Conservation (phyloP, 2,888 invertebrate species). For the Dynastes maya region DNA sequence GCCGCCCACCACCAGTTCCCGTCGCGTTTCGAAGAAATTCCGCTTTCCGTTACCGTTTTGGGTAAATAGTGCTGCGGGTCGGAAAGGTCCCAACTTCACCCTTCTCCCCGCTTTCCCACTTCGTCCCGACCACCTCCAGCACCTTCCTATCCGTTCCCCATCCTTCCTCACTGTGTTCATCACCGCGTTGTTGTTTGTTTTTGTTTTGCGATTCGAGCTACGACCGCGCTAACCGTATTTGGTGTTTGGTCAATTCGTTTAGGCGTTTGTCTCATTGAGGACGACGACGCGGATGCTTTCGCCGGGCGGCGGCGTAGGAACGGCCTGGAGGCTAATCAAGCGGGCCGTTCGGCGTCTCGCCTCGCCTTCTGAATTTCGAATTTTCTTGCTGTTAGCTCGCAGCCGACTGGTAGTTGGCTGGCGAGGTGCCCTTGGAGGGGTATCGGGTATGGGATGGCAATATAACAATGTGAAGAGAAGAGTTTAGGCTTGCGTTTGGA, state of each 20-base stretch:
- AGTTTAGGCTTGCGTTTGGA: background rate
- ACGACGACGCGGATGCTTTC: slow-evolving; percentile 56
- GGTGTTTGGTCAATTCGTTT: slow-evolving; percentile 70
- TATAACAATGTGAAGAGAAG: background rate
- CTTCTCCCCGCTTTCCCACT: background rate
- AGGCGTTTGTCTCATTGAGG: slow-evolving; percentile 65
- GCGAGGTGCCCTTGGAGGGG: background rate
- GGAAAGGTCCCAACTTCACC: slow-evolving; percentile 9
- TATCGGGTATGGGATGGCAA: background rate
- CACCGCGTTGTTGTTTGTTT: slow-evolving; percentile 57
- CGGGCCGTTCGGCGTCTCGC: slow-evolving; percentile 54
- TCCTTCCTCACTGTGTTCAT: background rate
- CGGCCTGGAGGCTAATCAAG: slow-evolving; percentile 61
- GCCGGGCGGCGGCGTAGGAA: slow-evolving; percentile 56
- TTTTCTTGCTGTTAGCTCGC: slow-evolving; percentile 18
- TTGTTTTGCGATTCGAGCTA: slow-evolving; percentile 65
- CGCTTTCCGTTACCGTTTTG: slow-evolving; percentile 33
- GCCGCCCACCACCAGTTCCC: background rate
- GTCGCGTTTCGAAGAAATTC: slow-evolving; percentile 25
- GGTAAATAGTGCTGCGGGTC: slow-evolving; percentile 10
- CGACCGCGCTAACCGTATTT: slow-evolving; percentile 67
- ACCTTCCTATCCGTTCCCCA: no score
- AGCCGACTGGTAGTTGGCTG: background rate
- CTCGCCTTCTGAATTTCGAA: slow-evolving; percentile 59
- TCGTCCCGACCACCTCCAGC: no score